Base-by-base conservation (phyloP, 2,797 vertebrate species). In the Myotis daubentonii region DNA sequence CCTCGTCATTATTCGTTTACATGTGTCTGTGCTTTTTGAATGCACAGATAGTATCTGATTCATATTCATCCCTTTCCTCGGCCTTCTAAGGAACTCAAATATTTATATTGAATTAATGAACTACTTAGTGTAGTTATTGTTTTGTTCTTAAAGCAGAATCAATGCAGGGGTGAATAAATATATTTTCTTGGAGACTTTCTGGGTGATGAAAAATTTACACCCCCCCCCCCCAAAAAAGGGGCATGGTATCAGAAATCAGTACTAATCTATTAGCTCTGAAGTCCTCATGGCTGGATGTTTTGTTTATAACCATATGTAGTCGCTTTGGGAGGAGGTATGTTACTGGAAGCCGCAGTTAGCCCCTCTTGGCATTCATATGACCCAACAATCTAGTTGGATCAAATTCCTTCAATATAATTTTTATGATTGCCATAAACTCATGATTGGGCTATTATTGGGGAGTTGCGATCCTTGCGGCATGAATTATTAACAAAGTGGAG, bases 181-280 rank as follows among this genome's bases (percentile, higher is more conserved):
- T n/a, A 38, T 72, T 85, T 93, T 81, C 36, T 70, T 87, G 16
- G 30, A 65, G 36, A 88, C 9, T 75, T 86, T 33, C 25, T 68
- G 19, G 33, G 83, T 86, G 28, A 51, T 47, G 9, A 11, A 79
- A 81, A 72, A 0, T 51, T 66, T 81, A 11, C 49, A n/a, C 12
- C 6, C 6, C 5, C 2, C 2, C 22, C 5, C 22, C 6, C 1
- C 0, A 33, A 28, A 68, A 9, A 76, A 76, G 2, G 49, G 4
- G 12, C 76, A 17, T 16, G 6, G 13, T 72, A 28, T 76, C 25
- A 20, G 53, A 65, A 28, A 30, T 83, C 62, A 51, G 22, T 36
- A 82, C 16, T 47, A 3, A n/a, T 68, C 19, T 44, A 13, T 38
- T 74, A 83, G 72, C 28, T 16, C 10, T 83, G 28, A 83, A 51